Evolutionary conservation across 1,140 invertebrate species (phyloP).

Genomic region (Phortica variegata): DNA sequence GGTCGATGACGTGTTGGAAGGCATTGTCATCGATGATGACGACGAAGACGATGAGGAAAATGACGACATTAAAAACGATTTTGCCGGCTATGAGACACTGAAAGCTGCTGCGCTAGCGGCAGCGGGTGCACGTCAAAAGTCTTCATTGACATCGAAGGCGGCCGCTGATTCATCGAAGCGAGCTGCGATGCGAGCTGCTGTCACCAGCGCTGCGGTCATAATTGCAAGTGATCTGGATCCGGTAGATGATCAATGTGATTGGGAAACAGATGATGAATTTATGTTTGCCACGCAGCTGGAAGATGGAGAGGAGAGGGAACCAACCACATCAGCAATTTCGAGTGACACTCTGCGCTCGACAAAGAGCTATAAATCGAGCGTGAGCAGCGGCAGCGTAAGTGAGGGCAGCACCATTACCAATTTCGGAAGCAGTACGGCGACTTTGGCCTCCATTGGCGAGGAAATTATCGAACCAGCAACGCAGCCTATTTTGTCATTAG

Average conservation of each 20-base stretch:
- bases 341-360: neutral
- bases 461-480: slow-evolving; percentile 13
- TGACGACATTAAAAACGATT: slow-evolving; percentile 1
- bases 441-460: slow-evolving; percentile 36
- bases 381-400: slow-evolving; percentile 9
- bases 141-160: slow-evolving; percentile 20
- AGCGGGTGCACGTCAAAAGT: slow-evolving; percentile 33
- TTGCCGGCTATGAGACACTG: slow-evolving; percentile 6
- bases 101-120: slow-evolving; percentile 36
- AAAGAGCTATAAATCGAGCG: neutral
- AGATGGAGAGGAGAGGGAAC: slow-evolving; percentile 1
- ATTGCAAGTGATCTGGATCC: neutral
- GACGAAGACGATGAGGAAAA: slow-evolving; percentile 11
- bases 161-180: slow-evolving; percentile 13
- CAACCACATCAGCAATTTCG: neutral
- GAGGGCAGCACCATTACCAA: slow-evolving; percentile 48
- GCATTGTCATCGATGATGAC: slow-evolving; percentile 9
- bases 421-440: slow-evolving; percentile 32
- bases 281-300: slow-evolving; percentile 32
- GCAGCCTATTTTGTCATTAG: neutral
- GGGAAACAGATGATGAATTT: slow-evolving; percentile 54
- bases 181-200: slow-evolving; percentile 29
- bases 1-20: slow-evolving; percentile 19
- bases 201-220: slow-evolving; percentile 22
- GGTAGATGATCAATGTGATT: slow-evolving; percentile 48